Base-by-base conservation (phyloP, 2,888 invertebrate genomes). In the Agonopterix alstromeriana region DNA sequence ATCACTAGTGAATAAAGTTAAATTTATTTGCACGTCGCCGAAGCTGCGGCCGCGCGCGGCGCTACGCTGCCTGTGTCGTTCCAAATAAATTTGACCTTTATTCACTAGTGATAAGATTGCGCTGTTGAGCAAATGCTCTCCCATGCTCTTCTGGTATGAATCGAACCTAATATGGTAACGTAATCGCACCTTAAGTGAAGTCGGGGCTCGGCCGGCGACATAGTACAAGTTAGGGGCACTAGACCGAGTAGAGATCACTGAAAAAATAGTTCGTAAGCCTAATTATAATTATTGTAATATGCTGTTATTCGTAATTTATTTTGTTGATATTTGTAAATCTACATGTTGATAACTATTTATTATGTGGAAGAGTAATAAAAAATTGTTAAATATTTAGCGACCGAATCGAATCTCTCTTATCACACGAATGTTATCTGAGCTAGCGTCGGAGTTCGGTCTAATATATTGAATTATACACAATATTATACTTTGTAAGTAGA, bases 291-390 rank as follows among this genome's bases (percentile, higher is more conserved):
- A 75, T 76, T 82, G 79, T 85, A 86, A 80, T 82, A 84, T 85
- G 77, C 86, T 87, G 87, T 87, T 87, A 87, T 88, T 84, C 83
- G 84, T 88, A 88, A 88, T 87, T 88, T 88, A 88, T 88, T 88
- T 87, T 88, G 88, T 88, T 88, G 86, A 87, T 88, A 87, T 85
- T 88, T 87, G 82, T 88, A 88, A 87, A 86, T 85, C 86, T 85
- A 83, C 85, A 85, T 85, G 88, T 88, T 88, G 76, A 86, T 85
- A 86, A 84, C 83, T 88, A 88, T 88, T 87, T 88, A 88, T 87
- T 86, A 84, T 82, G 80, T 78, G 80, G 79, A 81, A 81, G 76
- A 82, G 70, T 69, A 76, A 77, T 74, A 73, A 75, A 83, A 27
- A 86, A 82, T 86, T 87, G 87, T 88, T 87, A 67, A 85, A 82